phyloP scores from a whole-genome alignment of 2,113 vertebrate species.

The Pomatostomus ruficeps region DNA sequence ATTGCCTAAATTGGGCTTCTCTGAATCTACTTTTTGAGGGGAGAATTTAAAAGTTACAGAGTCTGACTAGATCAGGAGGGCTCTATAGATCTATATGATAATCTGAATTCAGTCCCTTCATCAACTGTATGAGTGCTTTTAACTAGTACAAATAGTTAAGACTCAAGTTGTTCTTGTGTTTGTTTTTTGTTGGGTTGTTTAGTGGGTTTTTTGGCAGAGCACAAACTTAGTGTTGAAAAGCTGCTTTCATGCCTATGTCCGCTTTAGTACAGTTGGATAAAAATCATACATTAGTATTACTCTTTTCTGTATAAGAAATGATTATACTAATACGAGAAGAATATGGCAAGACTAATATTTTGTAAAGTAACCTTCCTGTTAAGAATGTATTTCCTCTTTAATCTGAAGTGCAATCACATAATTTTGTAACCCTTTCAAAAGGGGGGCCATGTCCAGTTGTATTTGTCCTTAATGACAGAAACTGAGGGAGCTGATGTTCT shows the following conservation, averaged over 20 bases:
- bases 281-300: background rate
- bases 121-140: background rate
- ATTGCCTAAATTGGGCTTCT: background rate
- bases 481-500: background rate
- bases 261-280: background rate
- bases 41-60: background rate
- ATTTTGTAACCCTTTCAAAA: slow-evolving; percentile 29
- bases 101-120: background rate
- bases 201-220: background rate
- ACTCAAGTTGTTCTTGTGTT: background rate
- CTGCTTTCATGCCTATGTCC: background rate
- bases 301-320: background rate
- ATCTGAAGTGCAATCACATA: background rate
- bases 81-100: background rate
- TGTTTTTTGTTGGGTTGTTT: background rate
- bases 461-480: background rate
- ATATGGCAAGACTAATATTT: slow-evolving; percentile 34
- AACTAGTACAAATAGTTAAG: background rate
- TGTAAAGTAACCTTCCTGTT: background rate
- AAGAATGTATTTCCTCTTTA: slow-evolving; percentile 39
- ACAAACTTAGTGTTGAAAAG: background rate
- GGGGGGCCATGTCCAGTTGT: background rate
- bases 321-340: background rate
- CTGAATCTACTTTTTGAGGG: background rate
- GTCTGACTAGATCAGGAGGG: background rate